Evolutionary conservation across 2,888 invertebrate genomes (phyloP).

Genomic region (Torymus texanus): DNA sequence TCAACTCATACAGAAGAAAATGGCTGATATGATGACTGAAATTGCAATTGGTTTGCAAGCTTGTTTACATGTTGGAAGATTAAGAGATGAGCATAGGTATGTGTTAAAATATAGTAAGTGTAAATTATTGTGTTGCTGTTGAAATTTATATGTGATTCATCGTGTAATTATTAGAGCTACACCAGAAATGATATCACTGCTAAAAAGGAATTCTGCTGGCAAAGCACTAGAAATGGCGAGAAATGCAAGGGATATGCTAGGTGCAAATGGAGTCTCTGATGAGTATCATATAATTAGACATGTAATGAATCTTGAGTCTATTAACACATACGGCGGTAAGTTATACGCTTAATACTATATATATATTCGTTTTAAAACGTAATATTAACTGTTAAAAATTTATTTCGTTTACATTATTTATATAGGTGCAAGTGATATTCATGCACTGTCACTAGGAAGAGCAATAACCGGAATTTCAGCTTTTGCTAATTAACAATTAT

Average conservation of each 20-base stretch:
- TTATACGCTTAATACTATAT: too few relatives aligned
- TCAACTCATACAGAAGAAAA: constrained; percentile 97
- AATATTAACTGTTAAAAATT: too few relatives aligned
- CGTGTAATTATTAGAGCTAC: constrained; percentile 76
- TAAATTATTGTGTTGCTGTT: too few relatives aligned
- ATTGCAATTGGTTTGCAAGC: constrained; percentile 92
- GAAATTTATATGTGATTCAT: too few relatives aligned
- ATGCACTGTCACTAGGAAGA: constrained; percentile 94
- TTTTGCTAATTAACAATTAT: constrained; percentile 76
- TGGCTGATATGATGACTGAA: constrained; percentile 97
- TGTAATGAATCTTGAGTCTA: constrained; percentile 96
- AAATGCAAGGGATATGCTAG: constrained; percentile 93
- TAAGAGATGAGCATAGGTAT: constrained; percentile 89
- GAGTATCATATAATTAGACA: constrained; percentile 99
- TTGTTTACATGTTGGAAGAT: constrained; percentile 91
- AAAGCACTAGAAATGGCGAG: constrained; percentile 96
- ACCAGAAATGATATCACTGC: constrained; percentile 96
- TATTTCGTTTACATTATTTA: too few relatives aligned
- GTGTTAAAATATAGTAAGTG: constrained; percentile 52
- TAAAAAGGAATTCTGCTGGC: constrained; percentile 96
- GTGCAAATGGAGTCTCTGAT: constrained; percentile 98
- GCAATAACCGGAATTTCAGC: constrained; percentile 96
- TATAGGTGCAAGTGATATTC: constrained; percentile 93
- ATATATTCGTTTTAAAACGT: too few relatives aligned
- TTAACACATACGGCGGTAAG: constrained; percentile 97